Conservation (phyloP, 2,888 invertebrate genomes). For the Oscheius onirici region DNA sequence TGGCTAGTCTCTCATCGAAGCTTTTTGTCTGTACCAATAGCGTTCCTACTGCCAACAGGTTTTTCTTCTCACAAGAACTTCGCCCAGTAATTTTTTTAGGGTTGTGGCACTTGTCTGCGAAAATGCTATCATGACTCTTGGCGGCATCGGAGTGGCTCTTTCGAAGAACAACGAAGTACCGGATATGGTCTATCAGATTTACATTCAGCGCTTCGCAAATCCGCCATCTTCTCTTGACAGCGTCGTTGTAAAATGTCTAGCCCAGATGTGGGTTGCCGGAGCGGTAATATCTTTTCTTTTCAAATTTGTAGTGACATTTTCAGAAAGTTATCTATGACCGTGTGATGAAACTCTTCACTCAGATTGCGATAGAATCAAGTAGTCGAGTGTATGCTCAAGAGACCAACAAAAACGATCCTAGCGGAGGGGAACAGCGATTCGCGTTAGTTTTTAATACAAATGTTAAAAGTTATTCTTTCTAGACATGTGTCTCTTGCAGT, state of each 20-base stretch:
- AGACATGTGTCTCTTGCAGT: conserved; percentile 92
- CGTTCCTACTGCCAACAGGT: conserved; percentile 52
- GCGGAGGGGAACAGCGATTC: conserved; percentile 56
- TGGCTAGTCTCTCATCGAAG: conserved; percentile 93
- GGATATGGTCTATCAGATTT: conserved; percentile 66
- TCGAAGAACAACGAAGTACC: conserved; percentile 57
- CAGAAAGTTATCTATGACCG: conserved; percentile 83
- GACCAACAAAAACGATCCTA: neutral
- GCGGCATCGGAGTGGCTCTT: conserved; percentile 84
- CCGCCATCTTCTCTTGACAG: conserved; percentile 91
- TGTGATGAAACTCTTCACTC: conserved; percentile 97
- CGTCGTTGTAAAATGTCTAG: conserved; percentile 94
- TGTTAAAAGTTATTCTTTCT: neutral
- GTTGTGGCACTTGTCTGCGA: conserved; percentile 91
- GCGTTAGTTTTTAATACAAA: conserved; percentile 43
- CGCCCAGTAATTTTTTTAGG: conserved; percentile 74
- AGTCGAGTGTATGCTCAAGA: conserved; percentile 66
- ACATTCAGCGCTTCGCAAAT: conserved; percentile 82
- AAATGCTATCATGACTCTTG: conserved; percentile 96
- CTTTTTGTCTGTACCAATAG: conserved; percentile 83
- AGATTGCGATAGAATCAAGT: conserved; percentile 87
- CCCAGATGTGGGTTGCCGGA: conserved; percentile 92
- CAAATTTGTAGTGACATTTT: conserved; percentile 50
- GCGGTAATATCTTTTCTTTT: too few relatives aligned
- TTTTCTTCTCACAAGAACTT: conserved; percentile 4